These are phyloP conservation scores for Epinephelus coioides DNA, from an alignment of 2,797 vertebrate species.

Conservation along the genomic window DNA sequence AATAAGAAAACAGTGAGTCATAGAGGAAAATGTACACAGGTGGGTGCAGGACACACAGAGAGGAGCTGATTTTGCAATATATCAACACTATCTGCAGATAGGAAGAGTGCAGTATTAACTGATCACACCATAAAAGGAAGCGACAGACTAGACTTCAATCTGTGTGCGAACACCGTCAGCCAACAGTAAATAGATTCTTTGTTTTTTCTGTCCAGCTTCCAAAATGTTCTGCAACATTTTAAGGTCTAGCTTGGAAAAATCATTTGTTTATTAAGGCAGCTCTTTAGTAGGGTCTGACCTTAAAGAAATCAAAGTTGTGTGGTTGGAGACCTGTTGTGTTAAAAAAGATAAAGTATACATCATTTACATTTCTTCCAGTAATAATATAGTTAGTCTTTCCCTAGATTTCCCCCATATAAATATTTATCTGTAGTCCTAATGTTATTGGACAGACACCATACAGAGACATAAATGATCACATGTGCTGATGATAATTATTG, in stretches of 20 bases:
- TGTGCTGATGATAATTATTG: neutral
- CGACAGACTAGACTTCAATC: conserved; percentile 69
- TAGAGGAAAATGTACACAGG: conserved; percentile 32
- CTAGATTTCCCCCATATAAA: neutral
- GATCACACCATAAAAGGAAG: conserved; percentile 40
- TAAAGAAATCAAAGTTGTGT: neutral
- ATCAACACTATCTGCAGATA: conserved; percentile 41
- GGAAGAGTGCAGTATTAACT: conserved; percentile 40
- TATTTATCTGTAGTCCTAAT: neutral
- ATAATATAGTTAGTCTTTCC: neutral
- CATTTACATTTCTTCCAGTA: neutral
- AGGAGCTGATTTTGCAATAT: conserved; percentile 54
- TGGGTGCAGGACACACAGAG: conserved; percentile 9
- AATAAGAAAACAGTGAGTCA: conserved; percentile 57
- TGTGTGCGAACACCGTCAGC: conserved; percentile 42
- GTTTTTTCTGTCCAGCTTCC: conserved; percentile 2
- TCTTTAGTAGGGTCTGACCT: neutral
- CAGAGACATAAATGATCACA: neutral
- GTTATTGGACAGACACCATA: neutral
- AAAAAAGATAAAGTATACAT: neutral
- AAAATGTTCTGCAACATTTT: conserved; percentile 32
- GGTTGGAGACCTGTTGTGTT: neutral
- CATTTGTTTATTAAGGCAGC: neutral
- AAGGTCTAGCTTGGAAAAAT: neutral
- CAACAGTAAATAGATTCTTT: conserved; percentile 19